Evolutionary conservation across 1,140 invertebrate species (phyloP).

Genomic region (Adoxophyes honmai): DNA sequence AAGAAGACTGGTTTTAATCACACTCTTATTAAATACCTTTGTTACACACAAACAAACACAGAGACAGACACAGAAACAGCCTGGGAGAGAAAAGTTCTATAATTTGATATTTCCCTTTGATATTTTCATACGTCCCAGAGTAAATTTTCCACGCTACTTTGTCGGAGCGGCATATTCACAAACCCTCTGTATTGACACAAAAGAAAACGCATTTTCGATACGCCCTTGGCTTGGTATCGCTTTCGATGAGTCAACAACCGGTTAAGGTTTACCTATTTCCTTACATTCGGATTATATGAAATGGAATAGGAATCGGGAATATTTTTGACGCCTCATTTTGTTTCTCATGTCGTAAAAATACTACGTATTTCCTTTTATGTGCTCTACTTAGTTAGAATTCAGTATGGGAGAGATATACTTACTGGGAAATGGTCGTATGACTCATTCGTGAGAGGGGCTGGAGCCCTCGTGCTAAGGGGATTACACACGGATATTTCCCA

Average conservation of each 20-base stretch:
- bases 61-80: too few species aligned
- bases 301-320: background rate
- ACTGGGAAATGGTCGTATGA: background rate
- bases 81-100: too few species aligned
- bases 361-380: too few species aligned
- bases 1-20: too few species aligned
- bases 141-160: too few species aligned
- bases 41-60: too few species aligned
- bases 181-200: background rate
- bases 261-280: background rate
- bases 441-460: conserved; percentile 2
- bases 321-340: background rate
- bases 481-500: conserved; percentile 1
- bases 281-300: background rate
- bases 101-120: too few species aligned
- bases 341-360: background rate
- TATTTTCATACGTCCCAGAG: too few species aligned
- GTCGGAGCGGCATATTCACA: background rate
- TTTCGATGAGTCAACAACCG: background rate
- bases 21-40: too few species aligned
- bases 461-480: background rate
- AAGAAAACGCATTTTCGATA: conserved; percentile 9
- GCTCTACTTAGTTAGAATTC: too few species aligned
- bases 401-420: too few species aligned
- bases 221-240: conserved; percentile 1